phyloP scores from a whole-genome alignment of 1,140 invertebrate species.

The Macrobrachium nipponense region DNA sequence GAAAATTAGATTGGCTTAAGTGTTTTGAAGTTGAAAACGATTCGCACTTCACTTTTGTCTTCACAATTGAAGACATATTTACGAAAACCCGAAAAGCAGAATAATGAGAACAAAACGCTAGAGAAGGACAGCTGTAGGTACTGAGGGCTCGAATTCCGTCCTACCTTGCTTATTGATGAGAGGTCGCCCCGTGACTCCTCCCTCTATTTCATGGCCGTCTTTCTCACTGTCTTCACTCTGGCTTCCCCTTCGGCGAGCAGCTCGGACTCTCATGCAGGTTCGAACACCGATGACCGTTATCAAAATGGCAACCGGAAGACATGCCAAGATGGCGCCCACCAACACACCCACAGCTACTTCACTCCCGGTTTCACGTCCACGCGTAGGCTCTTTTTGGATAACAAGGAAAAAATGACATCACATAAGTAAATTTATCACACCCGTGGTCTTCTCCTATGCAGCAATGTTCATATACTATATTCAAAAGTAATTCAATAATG shows the following conservation, averaged over 20 bases:
- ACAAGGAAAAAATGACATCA: not conserved
- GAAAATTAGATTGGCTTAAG: too few species aligned
- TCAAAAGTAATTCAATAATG: too few species aligned
- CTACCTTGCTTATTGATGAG: slow-evolving; percentile 35
- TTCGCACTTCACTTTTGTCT: too few species aligned
- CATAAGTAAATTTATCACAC: not conserved
- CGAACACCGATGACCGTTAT: slow-evolving; percentile 46
- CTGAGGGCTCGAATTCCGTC: not conserved
- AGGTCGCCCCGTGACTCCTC: slow-evolving; percentile 1
- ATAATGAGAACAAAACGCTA: not conserved
- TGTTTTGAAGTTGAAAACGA: too few species aligned
- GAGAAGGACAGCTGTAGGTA: not conserved
- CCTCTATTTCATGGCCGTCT: slow-evolving; percentile 16
- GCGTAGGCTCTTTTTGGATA: slow-evolving; percentile 28
- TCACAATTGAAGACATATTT: not conserved
- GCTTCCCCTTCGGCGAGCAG: slow-evolving; percentile 21
- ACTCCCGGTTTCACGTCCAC: slow-evolving; percentile 34
- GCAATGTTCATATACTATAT: too few species aligned
- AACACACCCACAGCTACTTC: slow-evolving; percentile 50
- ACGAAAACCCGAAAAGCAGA: not conserved
- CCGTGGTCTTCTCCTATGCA: not conserved
- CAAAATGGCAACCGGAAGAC: slow-evolving; percentile 43
- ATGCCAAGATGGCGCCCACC: slow-evolving; percentile 47
- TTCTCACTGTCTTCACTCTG: slow-evolving; percentile 34
- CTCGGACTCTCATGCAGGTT: slow-evolving; percentile 36